Evolutionary conservation across 2,888 invertebrate species (phyloP).

Genomic region (Spatulosminthurus flaviceps): DNA sequence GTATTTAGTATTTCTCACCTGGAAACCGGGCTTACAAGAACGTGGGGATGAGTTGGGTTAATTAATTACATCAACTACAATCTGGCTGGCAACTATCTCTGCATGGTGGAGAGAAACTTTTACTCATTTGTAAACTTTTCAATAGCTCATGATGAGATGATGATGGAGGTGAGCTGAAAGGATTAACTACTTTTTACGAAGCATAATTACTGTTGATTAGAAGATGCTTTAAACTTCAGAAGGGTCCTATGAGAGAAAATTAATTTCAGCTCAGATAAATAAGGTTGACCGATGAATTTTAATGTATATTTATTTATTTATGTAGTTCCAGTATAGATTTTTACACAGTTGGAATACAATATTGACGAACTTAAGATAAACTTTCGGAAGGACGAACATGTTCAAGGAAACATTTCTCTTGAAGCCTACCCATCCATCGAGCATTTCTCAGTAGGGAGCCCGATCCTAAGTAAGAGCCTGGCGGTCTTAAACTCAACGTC

Average conservation of each 20-base stretch:
- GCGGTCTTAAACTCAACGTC: constrained; percentile 25
- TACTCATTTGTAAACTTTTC: constrained; percentile 15
- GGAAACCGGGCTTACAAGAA: not conserved
- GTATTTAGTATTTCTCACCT: constrained; percentile 19
- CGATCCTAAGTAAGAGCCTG: constrained; percentile 22
- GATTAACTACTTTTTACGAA: not conserved
- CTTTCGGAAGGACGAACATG: not conserved
- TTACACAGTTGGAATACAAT: not conserved
- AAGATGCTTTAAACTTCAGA: not conserved
- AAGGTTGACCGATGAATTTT: constrained; percentile 38
- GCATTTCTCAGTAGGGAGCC: not conserved
- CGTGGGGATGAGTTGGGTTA: not conserved
- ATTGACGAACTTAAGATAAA: not conserved
- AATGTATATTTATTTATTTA: constrained; percentile 37
- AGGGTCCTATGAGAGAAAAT: not conserved
- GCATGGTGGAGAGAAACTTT: not conserved
- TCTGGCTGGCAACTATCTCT: not conserved
- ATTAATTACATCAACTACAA: constrained; percentile 15
- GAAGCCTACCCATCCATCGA: not conserved
- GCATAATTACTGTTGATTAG: too few relatives aligned
- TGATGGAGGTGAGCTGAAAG: not conserved
- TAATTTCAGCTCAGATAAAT: constrained; percentile 39
- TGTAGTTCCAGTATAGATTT: constrained; percentile 7
- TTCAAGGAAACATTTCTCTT: not conserved
- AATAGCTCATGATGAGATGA: not conserved